Percentiles rank a stretch among this genome's conserved stretches.
Evolutionary conservation across 1,140 invertebrate genomes (phyloP).

Genomic region (Cyclina sinensis): DNA sequence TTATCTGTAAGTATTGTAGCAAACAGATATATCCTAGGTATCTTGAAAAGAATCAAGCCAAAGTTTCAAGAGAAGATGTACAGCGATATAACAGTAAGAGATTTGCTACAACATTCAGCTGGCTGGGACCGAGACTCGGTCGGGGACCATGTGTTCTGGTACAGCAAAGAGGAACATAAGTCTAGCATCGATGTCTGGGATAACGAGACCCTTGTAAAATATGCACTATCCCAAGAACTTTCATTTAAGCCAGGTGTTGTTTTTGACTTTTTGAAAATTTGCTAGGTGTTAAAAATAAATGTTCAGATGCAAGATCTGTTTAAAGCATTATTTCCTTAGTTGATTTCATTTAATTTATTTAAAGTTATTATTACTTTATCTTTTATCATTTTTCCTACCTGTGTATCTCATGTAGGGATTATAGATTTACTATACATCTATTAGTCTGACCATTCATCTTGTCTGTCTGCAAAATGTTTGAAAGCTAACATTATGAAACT

Average conservation of each 20-base stretch:
- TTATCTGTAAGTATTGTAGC: not conserved
- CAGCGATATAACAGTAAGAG: slow-evolving; percentile 71
- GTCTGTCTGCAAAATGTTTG: too few species aligned
- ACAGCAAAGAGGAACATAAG: slow-evolving; percentile 37
- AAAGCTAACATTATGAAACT: too few species aligned
- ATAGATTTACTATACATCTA: too few species aligned
- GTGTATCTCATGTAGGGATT: too few species aligned
- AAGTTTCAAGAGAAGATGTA: not conserved
- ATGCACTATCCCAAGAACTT: slow-evolving; percentile 74
- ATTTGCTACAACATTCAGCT: slow-evolving; percentile 80
- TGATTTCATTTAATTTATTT: too few species aligned
- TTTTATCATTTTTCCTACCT: too few species aligned
- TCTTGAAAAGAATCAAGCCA: not conserved
- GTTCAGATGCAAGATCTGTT: too few species aligned
- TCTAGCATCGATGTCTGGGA: slow-evolving; percentile 8
- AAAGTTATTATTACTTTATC: too few species aligned
- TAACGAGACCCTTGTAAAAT: slow-evolving; percentile 68
- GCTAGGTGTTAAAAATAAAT: too few species aligned
- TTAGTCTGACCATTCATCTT: too few species aligned
- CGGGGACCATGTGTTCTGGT: slow-evolving; percentile 79
- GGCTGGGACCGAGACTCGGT: slow-evolving; percentile 80
- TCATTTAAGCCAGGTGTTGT: slow-evolving; percentile 78
- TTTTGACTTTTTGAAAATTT: too few species aligned
- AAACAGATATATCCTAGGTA: not conserved
- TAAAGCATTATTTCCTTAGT: too few species aligned